phyloP scores from a whole-genome alignment of 2,113 vertebrate genomes.

The Paradoxurus hermaphroditus region DNA sequence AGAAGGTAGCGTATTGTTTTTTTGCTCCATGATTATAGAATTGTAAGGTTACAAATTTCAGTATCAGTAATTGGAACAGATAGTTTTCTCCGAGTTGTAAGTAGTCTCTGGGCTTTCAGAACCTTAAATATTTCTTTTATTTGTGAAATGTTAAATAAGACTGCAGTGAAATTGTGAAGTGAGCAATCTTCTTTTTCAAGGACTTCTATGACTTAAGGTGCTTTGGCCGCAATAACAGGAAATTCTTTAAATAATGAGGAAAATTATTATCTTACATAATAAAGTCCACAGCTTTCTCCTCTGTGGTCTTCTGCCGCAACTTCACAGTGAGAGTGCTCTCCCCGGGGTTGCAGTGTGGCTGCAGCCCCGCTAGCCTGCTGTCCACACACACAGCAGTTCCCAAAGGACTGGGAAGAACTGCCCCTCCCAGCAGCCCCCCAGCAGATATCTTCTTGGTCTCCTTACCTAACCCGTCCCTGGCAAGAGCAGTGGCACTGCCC shows the following conservation, averaged over 20 bases:
- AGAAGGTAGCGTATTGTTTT: background rate
- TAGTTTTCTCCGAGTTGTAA: background rate
- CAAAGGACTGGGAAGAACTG: background rate
- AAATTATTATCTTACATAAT: background rate
- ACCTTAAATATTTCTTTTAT: background rate
- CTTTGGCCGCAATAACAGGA: background rate
- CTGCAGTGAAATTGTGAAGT: conserved; percentile 2
- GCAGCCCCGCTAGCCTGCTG: background rate
- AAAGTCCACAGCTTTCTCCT: background rate
- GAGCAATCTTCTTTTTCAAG: background rate
- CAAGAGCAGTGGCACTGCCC: background rate
- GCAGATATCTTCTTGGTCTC: background rate
- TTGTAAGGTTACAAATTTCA: background rate
- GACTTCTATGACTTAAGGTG: background rate
- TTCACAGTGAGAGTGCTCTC: background rate
- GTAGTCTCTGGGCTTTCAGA: background rate
- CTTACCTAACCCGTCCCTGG: background rate
- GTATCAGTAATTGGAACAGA: background rate
- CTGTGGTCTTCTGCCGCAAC: background rate
- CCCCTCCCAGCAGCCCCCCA: background rate
- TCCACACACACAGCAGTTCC: background rate
- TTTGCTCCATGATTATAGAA: background rate
- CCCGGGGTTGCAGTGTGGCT: background rate
- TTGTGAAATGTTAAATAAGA: background rate
- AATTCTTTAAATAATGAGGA: background rate